Conservation (phyloP, 2,888 invertebrate genomes). For the Aproaerema taeniolella region DNA sequence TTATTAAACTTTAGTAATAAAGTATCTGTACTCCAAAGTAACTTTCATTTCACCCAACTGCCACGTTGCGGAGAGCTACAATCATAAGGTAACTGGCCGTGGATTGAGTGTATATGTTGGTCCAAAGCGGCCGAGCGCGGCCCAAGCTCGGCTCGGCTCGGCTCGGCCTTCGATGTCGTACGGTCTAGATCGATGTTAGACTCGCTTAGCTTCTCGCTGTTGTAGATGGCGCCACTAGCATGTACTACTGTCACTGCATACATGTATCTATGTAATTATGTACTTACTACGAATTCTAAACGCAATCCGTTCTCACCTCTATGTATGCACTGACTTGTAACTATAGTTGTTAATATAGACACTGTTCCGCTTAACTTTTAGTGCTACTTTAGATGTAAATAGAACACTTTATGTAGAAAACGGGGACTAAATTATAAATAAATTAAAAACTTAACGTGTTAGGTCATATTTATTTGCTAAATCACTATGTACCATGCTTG, state of each 20-base stretch:
- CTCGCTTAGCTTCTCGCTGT: conserved; percentile 41
- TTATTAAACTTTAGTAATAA: conserved; percentile 69
- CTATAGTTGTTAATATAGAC: conserved; percentile 1
- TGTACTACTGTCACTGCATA: conserved; percentile 21
- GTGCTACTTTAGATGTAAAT: conserved; percentile 11
- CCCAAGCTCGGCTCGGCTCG: conserved; percentile 27
- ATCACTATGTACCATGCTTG: conserved; percentile 31
- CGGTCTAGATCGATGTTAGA: conserved; percentile 61
- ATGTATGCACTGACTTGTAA: conserved; percentile 15
- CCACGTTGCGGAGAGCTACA: conserved; percentile 62
- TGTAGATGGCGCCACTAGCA: conserved; percentile 8
- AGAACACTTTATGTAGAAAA: conserved; percentile 4
- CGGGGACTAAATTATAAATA: conserved; percentile 9
- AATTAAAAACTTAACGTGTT: conserved; percentile 2
- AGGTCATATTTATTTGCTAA: conserved; percentile 17
- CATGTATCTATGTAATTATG: conserved; percentile 13
- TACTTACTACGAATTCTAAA: not conserved
- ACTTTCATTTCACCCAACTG: conserved; percentile 71
- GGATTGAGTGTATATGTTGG: conserved; percentile 54
- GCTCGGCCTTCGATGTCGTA: conserved; percentile 50
- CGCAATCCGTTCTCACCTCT: no score
- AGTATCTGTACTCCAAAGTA: conserved; percentile 75
- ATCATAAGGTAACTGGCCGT: conserved; percentile 62
- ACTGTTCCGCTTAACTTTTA: conserved; percentile 11
- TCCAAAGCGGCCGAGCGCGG: conserved; percentile 15